A percentile compares a stretch with the other conserved stretches of the same genome.
These are phyloP conservation scores for Pogona vitticeps DNA, from an alignment of 2,113 vertebrate species.

Conservation along the genomic window DNA sequence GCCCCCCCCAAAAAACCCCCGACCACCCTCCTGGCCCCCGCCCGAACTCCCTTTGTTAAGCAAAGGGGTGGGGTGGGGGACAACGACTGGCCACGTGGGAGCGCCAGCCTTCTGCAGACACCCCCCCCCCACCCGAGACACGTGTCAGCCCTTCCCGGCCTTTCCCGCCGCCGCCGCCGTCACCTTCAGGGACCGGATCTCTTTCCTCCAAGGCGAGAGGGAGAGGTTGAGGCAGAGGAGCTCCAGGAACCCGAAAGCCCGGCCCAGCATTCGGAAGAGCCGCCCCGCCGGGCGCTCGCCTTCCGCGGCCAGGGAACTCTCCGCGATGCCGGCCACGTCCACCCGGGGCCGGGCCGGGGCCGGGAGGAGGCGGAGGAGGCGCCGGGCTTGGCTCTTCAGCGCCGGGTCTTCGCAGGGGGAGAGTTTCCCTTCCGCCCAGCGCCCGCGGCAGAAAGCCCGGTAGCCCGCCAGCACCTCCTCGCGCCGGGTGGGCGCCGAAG, in stretches of 20 bases:
- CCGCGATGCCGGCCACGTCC: slow-evolving; percentile 42
- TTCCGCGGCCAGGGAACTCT: slow-evolving; percentile 15
- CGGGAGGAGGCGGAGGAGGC: not conserved
- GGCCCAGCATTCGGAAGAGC: slow-evolving; percentile 29
- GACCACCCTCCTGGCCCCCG: too few relatives aligned
- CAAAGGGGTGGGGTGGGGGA: too few relatives aligned
- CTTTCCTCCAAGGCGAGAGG: slow-evolving; percentile 72
- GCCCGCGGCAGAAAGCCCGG: slow-evolving; percentile 37
- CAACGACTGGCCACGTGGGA: too few relatives aligned
- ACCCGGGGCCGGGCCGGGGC: not conserved
- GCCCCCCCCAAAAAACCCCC: too few relatives aligned
- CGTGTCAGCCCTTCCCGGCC: too few relatives aligned
- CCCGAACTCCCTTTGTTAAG: too few relatives aligned
- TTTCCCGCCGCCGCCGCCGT: not conserved
- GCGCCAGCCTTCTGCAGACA: too few relatives aligned
- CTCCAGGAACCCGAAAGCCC: slow-evolving; percentile 70
- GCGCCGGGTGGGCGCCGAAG: not conserved
- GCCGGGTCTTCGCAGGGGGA: slow-evolving; percentile 33
- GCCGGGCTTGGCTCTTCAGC: slow-evolving; percentile 40
- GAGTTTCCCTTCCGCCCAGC: slow-evolving; percentile 35
- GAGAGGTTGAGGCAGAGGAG: slow-evolving; percentile 70
- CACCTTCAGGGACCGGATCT: slow-evolving; percentile 58
- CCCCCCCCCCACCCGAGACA: too few relatives aligned
- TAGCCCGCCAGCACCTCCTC: slow-evolving; percentile 38
- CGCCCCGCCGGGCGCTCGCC: not conserved